Base-by-base conservation (phyloP, 2,888 invertebrate genomes). In the Troides aeacus region DNA sequence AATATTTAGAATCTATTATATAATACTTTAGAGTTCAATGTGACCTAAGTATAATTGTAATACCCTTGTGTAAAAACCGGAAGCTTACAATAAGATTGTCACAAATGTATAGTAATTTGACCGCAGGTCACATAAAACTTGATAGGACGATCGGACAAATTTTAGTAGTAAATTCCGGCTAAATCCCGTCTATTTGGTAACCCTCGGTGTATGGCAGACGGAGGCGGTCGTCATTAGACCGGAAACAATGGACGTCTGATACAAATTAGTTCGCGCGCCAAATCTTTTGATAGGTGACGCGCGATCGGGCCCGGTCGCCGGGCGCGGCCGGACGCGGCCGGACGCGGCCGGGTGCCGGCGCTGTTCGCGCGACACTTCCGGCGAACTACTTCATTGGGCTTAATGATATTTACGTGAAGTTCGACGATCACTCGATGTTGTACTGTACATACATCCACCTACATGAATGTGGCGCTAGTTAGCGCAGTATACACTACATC, bases 221-320 rank as follows among this genome's bases (percentile, higher is more conserved):
- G 53, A 57, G 62, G 30, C 64, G 56, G 56, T 64, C 12, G 30
- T 4, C 68, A 21, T n/a, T 58, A n/a, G 58, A 68, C 57, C 62
- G 68, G 68, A 68, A 62, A 68, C 62, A 68, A 68, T 46, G 62
- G 10, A 18, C 30, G 68, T 62, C 57, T 62, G 62, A 8, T 62
- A 58, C 68, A 50, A 63, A 68, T 68, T 68, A 30, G 62, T 62
- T 62, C 58, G 46, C 21, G 57, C 58, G 46, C 62, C 58, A 21
- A 68, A 62, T 58, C 17, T 53, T 24, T 56, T 56, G 64, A 64
- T 15, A 18, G 30, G 30, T 64, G 63, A 56, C 36, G 53, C 42
- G 56, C n/a, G 12, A 64, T 64, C 21, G 36, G 36, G 56, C 12
- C 3, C n/a, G n/a, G 36, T 64, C 12, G 36, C 56, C 64, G 46